Percentiles rank a stretch among this genome's conserved stretches.
Conservation (phyloP, 2,888 invertebrate genomes). For the Dynastes tityus region DNA sequence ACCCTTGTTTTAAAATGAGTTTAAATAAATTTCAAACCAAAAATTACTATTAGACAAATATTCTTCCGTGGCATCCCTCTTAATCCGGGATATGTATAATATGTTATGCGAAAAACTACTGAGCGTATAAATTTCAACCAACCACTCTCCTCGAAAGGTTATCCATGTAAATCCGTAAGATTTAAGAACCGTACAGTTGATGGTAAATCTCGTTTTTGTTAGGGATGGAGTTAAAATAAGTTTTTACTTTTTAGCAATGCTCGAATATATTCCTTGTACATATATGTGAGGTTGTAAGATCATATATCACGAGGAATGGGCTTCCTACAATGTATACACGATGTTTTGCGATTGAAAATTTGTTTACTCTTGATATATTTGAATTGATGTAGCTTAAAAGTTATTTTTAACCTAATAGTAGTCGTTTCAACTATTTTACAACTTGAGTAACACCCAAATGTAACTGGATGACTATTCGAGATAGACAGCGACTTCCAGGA, state of each 20-base stretch:
- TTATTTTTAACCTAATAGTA: no score
- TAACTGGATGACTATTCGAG: no score
- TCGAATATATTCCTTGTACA: neutral
- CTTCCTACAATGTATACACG: neutral
- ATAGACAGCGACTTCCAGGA: no score
- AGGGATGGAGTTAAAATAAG: neutral
- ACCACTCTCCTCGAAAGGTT: neutral
- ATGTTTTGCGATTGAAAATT: no score
- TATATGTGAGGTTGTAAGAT: neutral
- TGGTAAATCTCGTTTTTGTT: slow-evolving; percentile 4
- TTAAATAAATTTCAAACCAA: no score
- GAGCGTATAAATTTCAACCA: neutral
- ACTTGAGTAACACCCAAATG: no score
- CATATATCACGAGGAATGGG: neutral
- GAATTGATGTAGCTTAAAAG: no score
- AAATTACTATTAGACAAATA: slow-evolving; percentile 27
- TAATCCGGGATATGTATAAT: no score
- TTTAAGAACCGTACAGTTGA: neutral
- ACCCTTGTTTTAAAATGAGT: no score
- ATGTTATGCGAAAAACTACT: slow-evolving; percentile 7
- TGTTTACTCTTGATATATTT: no score
- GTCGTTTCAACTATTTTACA: no score
- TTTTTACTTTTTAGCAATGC: neutral
- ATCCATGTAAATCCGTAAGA: slow-evolving; percentile 5
- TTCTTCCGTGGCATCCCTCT: neutral